Base-by-base conservation (phyloP, 2,113 vertebrate genomes). In the Gambusia affinis region DNA sequence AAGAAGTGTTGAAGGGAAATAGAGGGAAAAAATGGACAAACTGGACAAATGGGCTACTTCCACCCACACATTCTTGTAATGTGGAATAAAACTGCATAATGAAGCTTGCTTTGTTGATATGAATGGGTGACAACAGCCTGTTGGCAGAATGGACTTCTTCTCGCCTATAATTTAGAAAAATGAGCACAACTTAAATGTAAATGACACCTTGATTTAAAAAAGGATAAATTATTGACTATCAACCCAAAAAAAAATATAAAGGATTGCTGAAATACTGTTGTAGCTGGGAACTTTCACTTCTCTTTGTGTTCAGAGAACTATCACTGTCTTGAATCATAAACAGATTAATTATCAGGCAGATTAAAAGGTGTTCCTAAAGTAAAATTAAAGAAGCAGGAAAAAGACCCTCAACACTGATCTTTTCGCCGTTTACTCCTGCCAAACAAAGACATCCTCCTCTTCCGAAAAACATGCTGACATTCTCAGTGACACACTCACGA, bases 381-480 rank as follows among this genome's bases (percentile, higher is more conserved):
- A 37, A 37, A 60, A 62, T n/a, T 65, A 24, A 74, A 42, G 1
- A 63, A 51, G 29, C 3, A 63, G 35, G 60, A 76, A 30, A 69
- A 70, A 47, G 73, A 73, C 35, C 76, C 67, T 0, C 1, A 60
- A 31, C 3, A 6, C 12, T 0, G 12, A 57, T 81, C 67, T 69
- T 63, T 76, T 73, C 60, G 60, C 70, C 80, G 67, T 28, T 66
- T 78, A 63, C 62, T 79, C 73, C 31, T 64, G 75, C 68, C 28
- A 47, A 71, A 66, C 57, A 70, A 70, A 69, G 51, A 61, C 64
- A 66, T 77, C 81, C 78, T 87, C 89, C 90, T 81, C 88, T 77
- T 82, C 90, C 24, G 67, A 78, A 75, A 92, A 92, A 83, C 83
- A 92, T 92, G 90, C 73, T 74, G 85, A 85, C 90, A 93, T 92